These are phyloP conservation scores for Epinotia nisella DNA, from an alignment of 2,888 invertebrate genomes.

Conservation along the genomic window DNA sequence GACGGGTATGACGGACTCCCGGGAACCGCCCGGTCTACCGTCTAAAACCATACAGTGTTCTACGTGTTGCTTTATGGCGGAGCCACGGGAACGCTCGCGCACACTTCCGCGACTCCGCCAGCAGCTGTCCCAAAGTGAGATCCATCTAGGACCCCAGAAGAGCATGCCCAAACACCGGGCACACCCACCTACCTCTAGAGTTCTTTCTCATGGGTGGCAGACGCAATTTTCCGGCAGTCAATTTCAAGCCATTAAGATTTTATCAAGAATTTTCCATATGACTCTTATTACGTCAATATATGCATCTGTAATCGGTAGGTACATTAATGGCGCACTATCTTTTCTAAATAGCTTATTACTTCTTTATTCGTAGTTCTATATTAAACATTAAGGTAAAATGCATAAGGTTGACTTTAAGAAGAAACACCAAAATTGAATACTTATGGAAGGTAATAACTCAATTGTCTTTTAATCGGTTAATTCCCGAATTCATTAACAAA, in stretches of 20 bases:
- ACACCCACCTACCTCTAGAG: too few species aligned
- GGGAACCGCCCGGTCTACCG: too few species aligned
- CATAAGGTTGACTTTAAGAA: neutral
- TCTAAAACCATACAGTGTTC: too few species aligned
- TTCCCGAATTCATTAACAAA: neutral
- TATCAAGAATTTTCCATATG: conserved; percentile 2
- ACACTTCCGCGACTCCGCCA: too few species aligned
- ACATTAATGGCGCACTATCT: neutral
- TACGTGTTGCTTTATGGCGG: too few species aligned
- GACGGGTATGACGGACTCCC: too few species aligned
- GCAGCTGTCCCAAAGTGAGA: too few species aligned
- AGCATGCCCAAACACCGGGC: too few species aligned
- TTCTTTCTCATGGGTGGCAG: too few species aligned
- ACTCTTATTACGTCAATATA: conserved; percentile 2
- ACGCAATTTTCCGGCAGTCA: neutral
- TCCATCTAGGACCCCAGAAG: too few species aligned
- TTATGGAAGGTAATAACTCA: neutral
- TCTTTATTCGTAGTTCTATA: neutral
- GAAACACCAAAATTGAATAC: neutral
- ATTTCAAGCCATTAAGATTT: neutral
- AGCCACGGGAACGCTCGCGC: too few species aligned
- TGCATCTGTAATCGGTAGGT: neutral
- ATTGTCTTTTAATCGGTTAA: conserved; percentile 20
- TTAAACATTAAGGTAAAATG: neutral
- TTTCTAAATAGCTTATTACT: neutral